phyloP scores from a whole-genome alignment of 2,888 invertebrate species.

The Eupithecia tripunctaria region DNA sequence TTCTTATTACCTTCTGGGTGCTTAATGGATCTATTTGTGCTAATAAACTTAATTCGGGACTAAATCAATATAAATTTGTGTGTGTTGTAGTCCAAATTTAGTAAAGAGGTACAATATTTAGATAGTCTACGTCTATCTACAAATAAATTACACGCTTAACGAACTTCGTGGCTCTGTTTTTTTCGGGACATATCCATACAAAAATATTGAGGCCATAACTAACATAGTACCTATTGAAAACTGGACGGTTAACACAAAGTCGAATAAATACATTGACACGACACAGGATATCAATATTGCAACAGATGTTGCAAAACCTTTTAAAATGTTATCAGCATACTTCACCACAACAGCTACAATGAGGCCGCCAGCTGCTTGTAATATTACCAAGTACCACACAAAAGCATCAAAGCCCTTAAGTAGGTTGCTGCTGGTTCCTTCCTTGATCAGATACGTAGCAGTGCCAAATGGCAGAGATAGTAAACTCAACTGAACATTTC shows the following conservation, averaged over 20 bases:
- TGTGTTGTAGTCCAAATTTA: neutral
- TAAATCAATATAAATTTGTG: neutral
- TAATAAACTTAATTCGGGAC: neutral
- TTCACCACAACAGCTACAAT: conserved; percentile 99
- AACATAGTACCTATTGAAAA: conserved; percentile 93
- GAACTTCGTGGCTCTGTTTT: conserved; percentile 67
- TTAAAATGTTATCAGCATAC: conserved; percentile 99
- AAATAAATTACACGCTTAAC: conserved; percentile 68
- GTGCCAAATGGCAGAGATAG: conserved; percentile 95
- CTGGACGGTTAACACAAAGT: conserved; percentile 93
- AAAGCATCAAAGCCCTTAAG: conserved; percentile 90
- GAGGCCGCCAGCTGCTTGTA: conserved; percentile 98
- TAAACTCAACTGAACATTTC: conserved; percentile 97
- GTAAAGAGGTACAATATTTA: neutral
- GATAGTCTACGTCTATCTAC: conserved; percentile 29
- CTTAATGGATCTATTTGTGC: neutral
- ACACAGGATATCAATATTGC: conserved; percentile 98
- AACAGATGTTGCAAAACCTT: conserved; percentile 98
- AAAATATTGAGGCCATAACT: conserved; percentile 97
- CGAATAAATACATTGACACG: conserved; percentile 96
- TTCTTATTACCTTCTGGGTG: neutral
- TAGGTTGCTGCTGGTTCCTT: conserved; percentile 88
- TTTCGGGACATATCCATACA: conserved; percentile 93
- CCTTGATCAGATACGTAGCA: conserved; percentile 90
- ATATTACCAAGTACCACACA: conserved; percentile 93